phyloP scores from a whole-genome alignment of 2,113 vertebrate species.

The Pogona vitticeps region DNA sequence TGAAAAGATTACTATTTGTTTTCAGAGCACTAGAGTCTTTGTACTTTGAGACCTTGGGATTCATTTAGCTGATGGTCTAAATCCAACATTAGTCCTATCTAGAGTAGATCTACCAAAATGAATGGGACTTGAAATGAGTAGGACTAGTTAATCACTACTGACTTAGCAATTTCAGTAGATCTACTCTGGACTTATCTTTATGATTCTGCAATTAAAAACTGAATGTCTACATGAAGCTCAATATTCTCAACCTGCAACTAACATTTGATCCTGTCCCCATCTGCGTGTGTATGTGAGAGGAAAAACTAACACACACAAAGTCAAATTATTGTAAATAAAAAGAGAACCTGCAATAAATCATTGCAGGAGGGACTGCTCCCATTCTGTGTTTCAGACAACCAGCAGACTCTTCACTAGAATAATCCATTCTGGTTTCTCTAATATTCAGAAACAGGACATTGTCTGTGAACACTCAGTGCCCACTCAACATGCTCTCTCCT shows the following conservation, averaged over 20 bases:
- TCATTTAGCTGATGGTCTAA: neutral
- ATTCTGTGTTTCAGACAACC: neutral
- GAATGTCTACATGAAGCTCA: neutral
- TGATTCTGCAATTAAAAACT: neutral
- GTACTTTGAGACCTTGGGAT: too few species aligned
- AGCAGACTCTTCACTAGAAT: neutral
- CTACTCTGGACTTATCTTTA: neutral
- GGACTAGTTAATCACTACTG: neutral
- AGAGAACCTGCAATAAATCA: too few species aligned
- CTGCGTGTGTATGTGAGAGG: too few species aligned
- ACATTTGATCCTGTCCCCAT: too few species aligned
- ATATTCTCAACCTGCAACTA: neutral
- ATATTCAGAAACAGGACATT: neutral
- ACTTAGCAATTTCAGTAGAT: neutral
- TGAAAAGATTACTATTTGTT: neutral
- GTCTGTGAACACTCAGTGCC: neutral
- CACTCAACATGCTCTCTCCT: neutral
- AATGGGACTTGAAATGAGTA: neutral
- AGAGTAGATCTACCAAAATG: neutral
- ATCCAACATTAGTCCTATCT: neutral
- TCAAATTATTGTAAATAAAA: neutral
- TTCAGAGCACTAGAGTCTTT: neutral
- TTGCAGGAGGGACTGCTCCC: too few species aligned
- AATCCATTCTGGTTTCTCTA: neutral
- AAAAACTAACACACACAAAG: neutral